Evolutionary conservation across 2,797 vertebrate genomes (phyloP), one percentile per base, ranked within the genome.

Genomic region (Gymnothorax reevesii): DNA sequence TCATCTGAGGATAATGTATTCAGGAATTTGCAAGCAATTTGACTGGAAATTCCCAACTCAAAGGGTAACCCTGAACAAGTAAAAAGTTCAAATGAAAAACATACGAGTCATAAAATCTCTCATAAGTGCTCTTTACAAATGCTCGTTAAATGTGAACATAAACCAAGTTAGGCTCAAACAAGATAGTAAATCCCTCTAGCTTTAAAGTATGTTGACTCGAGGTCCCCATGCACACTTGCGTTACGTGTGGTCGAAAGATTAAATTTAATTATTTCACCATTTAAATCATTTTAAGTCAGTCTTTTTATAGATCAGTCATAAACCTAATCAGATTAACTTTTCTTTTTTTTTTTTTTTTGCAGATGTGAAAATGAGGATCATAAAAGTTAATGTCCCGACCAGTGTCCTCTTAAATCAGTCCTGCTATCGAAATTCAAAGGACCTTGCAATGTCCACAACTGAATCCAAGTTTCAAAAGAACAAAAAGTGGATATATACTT

Each of bases 21-120:
- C 25, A 25, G 27, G 83, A 59, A 42, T 83, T 86, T 86, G 64
- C 59, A 69, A 86, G 57, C 60, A 86, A 86, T 86, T 75, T 86
- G 57, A 86, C 85, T 73, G 79, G 17, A 62, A 59, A 86, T 75
- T 57, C 3, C 42, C 69, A 55, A 49, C 85, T 80, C 60, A 15
- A 86, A 25, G 17, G n/a, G 59, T 20, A 25, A 52, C 71, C 55
- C 3, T 1, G 54, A 52, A 57, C 42, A 86, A 79, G 60, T 86
- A 62, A 85, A 49, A 55, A 73, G 66, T 73, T 42, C 54, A 64
- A 57, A 85, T 57, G 13, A 66, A 22, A 73, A 66, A 22, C 13
- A 20, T 42, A 49, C 42, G 52, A 62, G 57, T 84, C 83, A 49
- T 84, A 42, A 84, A 64, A 84, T 27, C 83, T 85, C 15, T 33